Evolutionary conservation across 2,888 invertebrate genomes (phyloP), one percentile per base, ranked within the genome.

Genomic region (Pollenia labialis): DNA sequence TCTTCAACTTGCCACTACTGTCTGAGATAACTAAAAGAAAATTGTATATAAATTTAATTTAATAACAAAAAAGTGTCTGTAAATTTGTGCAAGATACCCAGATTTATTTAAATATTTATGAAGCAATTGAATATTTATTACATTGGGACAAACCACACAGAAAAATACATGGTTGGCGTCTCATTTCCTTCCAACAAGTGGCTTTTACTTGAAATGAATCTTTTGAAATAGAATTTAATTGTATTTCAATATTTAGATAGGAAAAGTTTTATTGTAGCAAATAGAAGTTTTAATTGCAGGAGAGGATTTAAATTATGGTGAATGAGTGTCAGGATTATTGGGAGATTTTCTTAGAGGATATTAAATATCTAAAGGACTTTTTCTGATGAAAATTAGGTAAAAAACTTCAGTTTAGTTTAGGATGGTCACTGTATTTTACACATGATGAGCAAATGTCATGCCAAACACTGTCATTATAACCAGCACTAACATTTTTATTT

Each of bases 41-140:
- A 42, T 42, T 32, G n/a, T 23, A 72, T 56, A 23, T 71, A 56
- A 44, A 56, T 56, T 14, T 16, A 16, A 42, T 71, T 40, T 54
- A 42, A 10, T n/a, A 58, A 56, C n/a, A 32, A 48, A 56, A 56
- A 44, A 42, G 6, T 32, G 18, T 66, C 10, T 9, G 50, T 23
- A 42, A 18, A 9, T 50, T 16, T 48, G 9, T 7, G 40, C 48
- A 40, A 58, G 68, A 42, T 79, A 60, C 44, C 50, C 69, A 79
- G 50, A 50, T 79, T 44, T 79, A 69, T 42, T 52, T 69, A 46
- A 80, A 64, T 62, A 71, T 80, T 71, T 71, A 62, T 52, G n/a
- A 69, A 62, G 52, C 44, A 46, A 71, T 72, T 71, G 80, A 62
- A 71, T 80, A 71, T 80, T 80, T 80, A 71, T 62, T 52, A 68